phyloP scores from a whole-genome alignment of 2,797 vertebrate genomes.

The Paratrypauchen microcephalus region DNA sequence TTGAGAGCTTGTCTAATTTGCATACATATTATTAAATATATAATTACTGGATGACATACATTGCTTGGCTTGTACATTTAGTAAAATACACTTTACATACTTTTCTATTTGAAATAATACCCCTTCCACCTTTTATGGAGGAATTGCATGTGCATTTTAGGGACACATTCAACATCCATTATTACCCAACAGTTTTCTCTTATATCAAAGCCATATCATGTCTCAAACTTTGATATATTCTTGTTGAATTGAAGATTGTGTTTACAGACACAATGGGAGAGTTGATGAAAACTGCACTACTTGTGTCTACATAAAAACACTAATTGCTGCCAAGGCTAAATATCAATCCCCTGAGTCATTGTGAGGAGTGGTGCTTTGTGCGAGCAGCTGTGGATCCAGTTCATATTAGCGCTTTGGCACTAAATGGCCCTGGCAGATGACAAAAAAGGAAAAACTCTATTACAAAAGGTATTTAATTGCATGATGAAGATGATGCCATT shows the following conservation, averaged over 20 bases:
- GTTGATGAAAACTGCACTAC: neutral
- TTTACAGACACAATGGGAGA: conserved; percentile 5
- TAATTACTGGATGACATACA: neutral
- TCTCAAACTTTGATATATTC: neutral
- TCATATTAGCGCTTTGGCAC: conserved; percentile 44
- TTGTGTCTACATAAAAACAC: conserved; percentile 2
- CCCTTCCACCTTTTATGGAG: too few species aligned
- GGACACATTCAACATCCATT: neutral
- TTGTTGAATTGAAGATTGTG: neutral
- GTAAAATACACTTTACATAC: too few species aligned
- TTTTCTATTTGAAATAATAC: too few species aligned
- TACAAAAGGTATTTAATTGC: conserved; percentile 39
- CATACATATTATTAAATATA: too few species aligned
- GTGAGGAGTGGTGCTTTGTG: conserved; percentile 60
- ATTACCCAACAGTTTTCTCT: neutral
- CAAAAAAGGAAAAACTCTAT: conserved; percentile 10
- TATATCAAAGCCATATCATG: neutral
- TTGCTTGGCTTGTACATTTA: neutral
- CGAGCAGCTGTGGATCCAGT: conserved; percentile 61
- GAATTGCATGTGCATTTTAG: too few species aligned
- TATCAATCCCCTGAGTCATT: conserved; percentile 53
- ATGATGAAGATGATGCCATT: conserved; percentile 21
- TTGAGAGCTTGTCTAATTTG: too few species aligned
- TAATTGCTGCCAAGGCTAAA: conserved; percentile 40
- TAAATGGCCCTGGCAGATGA: conserved; percentile 49